Base-by-base conservation (phyloP, 2,888 invertebrate species). In the Beris morrisii region DNA sequence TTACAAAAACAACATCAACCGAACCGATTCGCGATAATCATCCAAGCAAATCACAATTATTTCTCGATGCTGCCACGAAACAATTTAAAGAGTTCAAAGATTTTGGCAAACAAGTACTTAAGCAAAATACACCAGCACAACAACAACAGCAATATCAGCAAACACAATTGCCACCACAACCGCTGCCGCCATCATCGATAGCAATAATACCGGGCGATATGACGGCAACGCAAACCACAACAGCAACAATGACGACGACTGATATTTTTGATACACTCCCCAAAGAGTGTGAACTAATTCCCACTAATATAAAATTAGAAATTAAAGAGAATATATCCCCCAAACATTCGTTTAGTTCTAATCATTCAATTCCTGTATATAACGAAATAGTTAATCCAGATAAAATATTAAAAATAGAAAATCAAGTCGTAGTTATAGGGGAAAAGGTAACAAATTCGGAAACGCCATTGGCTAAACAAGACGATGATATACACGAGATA, bases 51-150 rank as follows among this genome's bases (percentile, higher is more conserved):
- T 64, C 64, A n/a, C 67, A 71, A 46, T 78, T 78, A 44, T 78
- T 79, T 50, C 72, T 79, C 32, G 79, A 78, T 70, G 75, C 74
- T 4, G 79, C 79, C 13, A 77, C 79, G 11, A 75, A 77, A 30
- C 79, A 79, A 68, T 65, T 79, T 64, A 75, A 76, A 11, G 79
- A 78, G 68, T 74, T 79, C 65, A 71, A 68, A 22, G 68, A 68
- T 56, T 68, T 69, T 61, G 65, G 79, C 54, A 79, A 78, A 67
- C 79, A 79, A 72, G 78, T 79, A 59, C 79, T 79, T 71, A 77
- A 79, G 4, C 79, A 78, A 68, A 79, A 78, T 70, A 70, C 78
- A 6, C 72, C 79, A 31, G 45, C 28, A 45, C n/a, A 70, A 13
- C 69, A 65, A n/a, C 69, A 65, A 7, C 52, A 65, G 43, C 46